These are phyloP conservation scores for Chiroxiphia lanceolata DNA, from an alignment of 2,797 vertebrate species.

Conservation along the genomic window DNA sequence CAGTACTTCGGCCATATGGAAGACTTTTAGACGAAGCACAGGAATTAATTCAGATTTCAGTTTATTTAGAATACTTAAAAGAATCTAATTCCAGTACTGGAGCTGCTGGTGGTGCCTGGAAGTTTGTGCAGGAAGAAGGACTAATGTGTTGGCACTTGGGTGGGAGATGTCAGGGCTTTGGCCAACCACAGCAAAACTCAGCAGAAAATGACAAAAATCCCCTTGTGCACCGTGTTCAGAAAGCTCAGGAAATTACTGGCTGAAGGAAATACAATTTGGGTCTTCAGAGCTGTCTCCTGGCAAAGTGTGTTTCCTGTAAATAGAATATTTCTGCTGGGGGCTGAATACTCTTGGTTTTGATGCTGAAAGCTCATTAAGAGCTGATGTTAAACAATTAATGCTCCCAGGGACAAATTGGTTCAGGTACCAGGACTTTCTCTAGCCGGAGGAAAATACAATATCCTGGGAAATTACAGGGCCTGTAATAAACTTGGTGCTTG, in stretches of 20 bases:
- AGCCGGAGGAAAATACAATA: neutral
- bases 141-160: neutral
- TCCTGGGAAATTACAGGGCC: neutral
- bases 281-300: neutral
- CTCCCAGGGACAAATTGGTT: neutral
- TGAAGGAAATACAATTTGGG: neutral
- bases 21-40: neutral
- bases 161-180: neutral
- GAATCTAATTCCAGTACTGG: rapidly evolving
- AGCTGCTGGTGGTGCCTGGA: neutral
- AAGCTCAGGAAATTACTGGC: neutral
- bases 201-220: neutral
- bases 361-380: constrained; percentile 12
- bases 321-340: neutral
- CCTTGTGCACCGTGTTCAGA: rapidly evolving
- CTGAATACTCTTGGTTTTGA: neutral
- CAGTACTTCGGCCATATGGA: neutral
- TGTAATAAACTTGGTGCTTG: rapidly evolving
- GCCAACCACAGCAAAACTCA: neutral
- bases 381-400: constrained; percentile 9
- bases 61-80: rapidly evolving
- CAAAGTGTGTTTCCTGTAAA: neutral
- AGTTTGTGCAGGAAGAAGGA: neutral
- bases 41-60: neutral
- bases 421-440: neutral